Evolutionary conservation across 2,797 vertebrate genomes (phyloP), one percentile per base, ranked within the genome.

Genomic region (Pachyuromys duprasi): DNA sequence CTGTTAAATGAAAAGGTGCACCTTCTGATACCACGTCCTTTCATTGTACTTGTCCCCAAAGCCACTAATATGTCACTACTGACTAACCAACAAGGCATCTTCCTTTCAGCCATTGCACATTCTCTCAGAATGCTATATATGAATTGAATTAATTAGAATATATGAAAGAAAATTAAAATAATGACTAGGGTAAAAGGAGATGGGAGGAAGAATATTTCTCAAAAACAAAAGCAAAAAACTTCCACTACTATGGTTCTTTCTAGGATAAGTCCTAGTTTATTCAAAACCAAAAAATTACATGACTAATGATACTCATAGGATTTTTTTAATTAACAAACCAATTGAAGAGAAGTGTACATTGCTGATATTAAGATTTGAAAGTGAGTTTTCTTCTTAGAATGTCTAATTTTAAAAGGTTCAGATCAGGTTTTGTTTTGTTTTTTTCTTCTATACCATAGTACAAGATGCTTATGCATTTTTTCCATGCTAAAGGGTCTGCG

Each of bases 281-380:
- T 76, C 49, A 79, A 67, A 65, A 95, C 17, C 82, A 26, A 81
- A 90, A 80, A 78, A n/a, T 3, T 33, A 62, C 36, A 79, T 45
- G 33, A 88, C 14, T 74, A 67, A 84, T 15, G 6, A 3, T 81
- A 13, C 55, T 89, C 20, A 39, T 60, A 83, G 49, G 13, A 36
- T 55, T 67, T 79, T 62, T 22, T 4, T 0, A 4, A 62, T 14
- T 79, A 80, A 12, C 36, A 22, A 75, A 8, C 4, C 82, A 20
- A 45, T 78, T 90, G 72, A 15, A 67, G 76, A 62, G 72, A 86
- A 55, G 39, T 42, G 92, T 6, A 93, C 3, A 72, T 90, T 91
- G 18, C 26, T 88, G 14, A 7, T 63, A 92, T 42, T 88, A 49
- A 96, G n/a, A 84, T 84, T 74, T 95, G 42, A 94, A 89, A 78